phyloP scores from a whole-genome alignment of 2,888 invertebrate genomes.

The Calameuta pallipes region DNA sequence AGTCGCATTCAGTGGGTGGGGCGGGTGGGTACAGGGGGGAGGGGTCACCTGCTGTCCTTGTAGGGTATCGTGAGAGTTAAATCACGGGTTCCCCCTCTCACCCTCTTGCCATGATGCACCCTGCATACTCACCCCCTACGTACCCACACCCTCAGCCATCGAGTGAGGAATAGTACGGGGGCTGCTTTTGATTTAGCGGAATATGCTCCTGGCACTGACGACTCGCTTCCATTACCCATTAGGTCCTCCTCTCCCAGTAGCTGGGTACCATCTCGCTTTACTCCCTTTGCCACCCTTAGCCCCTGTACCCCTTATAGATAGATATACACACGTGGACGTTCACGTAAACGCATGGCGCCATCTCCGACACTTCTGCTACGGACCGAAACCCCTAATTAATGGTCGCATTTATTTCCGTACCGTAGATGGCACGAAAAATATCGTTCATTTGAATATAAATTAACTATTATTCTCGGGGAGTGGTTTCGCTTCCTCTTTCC shows the following conservation, averaged over 20 bases:
- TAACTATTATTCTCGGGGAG: slow-evolving; percentile 26
- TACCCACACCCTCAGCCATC: neutral
- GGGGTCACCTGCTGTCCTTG: slow-evolving; percentile 48
- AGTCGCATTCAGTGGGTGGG: slow-evolving; percentile 26
- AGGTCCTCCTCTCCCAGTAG: slow-evolving; percentile 26
- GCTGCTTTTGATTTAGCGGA: slow-evolving; percentile 64
- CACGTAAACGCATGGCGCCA: slow-evolving; percentile 17
- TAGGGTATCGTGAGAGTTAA: slow-evolving; percentile 39
- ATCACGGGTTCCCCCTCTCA: slow-evolving; percentile 31
- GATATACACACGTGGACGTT: neutral
- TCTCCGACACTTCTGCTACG: slow-evolving; percentile 21
- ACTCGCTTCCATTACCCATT: slow-evolving; percentile 52
- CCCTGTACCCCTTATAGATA: slow-evolving; percentile 1
- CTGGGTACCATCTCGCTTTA: neutral
- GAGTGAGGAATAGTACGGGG: slow-evolving; percentile 35
- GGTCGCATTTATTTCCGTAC: slow-evolving; percentile 37
- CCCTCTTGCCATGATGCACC: slow-evolving; percentile 1
- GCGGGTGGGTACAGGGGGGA: slow-evolving; percentile 26
- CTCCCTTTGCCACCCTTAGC: slow-evolving; percentile 19
- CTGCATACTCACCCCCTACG: neutral
- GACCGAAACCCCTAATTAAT: slow-evolving; percentile 51
- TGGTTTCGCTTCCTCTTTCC: slow-evolving; percentile 4
- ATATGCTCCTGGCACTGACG: slow-evolving; percentile 62
- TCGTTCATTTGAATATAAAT: slow-evolving; percentile 46
- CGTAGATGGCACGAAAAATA: slow-evolving; percentile 44